Evolutionary conservation across 2,888 invertebrate genomes (phyloP).

Genomic region (Diachrysia chrysitis): DNA sequence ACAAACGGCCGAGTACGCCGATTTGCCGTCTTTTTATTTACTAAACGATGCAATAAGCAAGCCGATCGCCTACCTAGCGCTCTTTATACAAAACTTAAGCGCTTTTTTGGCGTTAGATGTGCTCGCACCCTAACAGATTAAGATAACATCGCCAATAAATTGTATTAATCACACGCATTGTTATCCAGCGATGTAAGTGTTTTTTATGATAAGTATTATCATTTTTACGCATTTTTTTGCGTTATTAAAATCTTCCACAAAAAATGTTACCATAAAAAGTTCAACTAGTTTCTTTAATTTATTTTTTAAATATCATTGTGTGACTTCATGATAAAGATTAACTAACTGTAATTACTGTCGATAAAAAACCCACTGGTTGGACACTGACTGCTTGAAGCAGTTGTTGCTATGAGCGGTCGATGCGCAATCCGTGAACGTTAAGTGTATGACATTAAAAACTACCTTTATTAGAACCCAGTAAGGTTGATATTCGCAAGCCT

Average conservation of each 20-base stretch:
- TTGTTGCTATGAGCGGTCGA: too few species aligned
- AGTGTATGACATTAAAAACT: neutral
- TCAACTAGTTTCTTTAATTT: neutral
- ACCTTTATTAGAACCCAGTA: neutral
- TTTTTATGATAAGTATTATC: neutral
- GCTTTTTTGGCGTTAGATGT: neutral
- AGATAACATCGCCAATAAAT: conserved; percentile 4
- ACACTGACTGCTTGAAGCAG: too few species aligned
- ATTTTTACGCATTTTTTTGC: conserved; percentile 2
- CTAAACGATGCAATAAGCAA: too few species aligned
- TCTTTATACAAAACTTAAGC: neutral
- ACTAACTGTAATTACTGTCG: neutral
- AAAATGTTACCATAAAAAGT: neutral
- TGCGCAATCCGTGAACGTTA: too few species aligned
- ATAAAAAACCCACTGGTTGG: too few species aligned
- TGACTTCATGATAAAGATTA: neutral
- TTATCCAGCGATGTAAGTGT: neutral
- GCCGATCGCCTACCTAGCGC: neutral
- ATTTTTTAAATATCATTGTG: neutral
- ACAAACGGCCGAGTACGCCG: too few species aligned
- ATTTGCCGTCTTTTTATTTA: too few species aligned
- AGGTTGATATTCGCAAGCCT: neutral
- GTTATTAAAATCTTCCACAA: neutral
- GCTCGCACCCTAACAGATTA: neutral
- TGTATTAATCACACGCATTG: conserved; percentile 1